Evolutionary conservation across 1,140 invertebrate species (phyloP), one percentile per base, ranked within the genome.

Genomic region (Solenopsis invicta): DNA sequence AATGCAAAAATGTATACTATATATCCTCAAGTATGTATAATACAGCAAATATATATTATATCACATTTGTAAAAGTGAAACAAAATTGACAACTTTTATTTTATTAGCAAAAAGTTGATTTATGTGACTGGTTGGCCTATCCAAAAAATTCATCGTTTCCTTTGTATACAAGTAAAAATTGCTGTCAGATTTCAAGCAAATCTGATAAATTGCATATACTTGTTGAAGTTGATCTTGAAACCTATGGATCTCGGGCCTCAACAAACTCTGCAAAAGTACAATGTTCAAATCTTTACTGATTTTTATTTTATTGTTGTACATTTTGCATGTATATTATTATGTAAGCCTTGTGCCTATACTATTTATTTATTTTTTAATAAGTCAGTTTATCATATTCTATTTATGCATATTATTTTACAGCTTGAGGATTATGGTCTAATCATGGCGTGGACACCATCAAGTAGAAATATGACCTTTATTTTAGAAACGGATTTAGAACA

Each of bases 401-500:
- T 62, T 48, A 16, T 4, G 59, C 18, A 62, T 54, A 69, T 61
- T 69, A 69, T 87, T 50, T 93, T 92, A 21, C 89, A 97, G 96
- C 94, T 97, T 62, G 97, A 97, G 94, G 96, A 97, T 91, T 97
- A 96, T 91, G 97, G 97, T 86, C 95, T 96, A 90, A 95, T 96
- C 56, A 94, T 96, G 64, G 96, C 97, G 56, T 97, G 97, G 97
- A 97, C 96, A 78, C 95, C 96, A 9, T 48, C n/a, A 18, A 95
- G 96, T 74, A 96, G 96, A 91, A 95, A 95, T 92, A 96, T 97
- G 87, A 96, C 96, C 56, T 91, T 97, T 45, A 95, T 97, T 86
- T 89, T 97, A 72, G 96, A 97, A 91, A 96, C 96, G 56, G 96
- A 97, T 94, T 93, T 97, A 80, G 95, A 97, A 81, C 96, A 96